Conservation (phyloP, 2,113 vertebrate genomes). For the Clarias gariepinus region DNA sequence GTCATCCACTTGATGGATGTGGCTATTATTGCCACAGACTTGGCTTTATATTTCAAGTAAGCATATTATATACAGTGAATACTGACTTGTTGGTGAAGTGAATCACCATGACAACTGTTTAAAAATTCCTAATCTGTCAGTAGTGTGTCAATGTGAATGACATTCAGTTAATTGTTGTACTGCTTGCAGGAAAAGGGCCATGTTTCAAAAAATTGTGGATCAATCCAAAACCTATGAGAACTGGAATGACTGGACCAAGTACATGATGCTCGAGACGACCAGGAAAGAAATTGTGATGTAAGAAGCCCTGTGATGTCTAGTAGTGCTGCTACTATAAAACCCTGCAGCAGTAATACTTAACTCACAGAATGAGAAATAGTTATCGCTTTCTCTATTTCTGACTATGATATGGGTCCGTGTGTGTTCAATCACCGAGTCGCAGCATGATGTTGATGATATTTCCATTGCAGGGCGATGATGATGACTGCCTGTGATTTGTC, state of each 20-base stretch:
- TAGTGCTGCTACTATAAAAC: not conserved
- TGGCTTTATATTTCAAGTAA: slow-evolving; percentile 82
- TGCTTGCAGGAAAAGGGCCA: slow-evolving; percentile 73
- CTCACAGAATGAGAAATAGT: slow-evolving; percentile 1
- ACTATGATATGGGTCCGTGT: not conserved
- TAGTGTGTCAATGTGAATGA: slow-evolving; percentile 11
- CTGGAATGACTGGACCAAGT: slow-evolving; percentile 76
- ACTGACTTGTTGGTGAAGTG: not conserved
- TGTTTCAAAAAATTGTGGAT: slow-evolving; percentile 83
- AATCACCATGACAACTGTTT: slow-evolving; percentile 32
- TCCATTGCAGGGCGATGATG: slow-evolving; percentile 77
- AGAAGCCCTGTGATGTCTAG: slow-evolving; percentile 5
- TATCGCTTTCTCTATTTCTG: slow-evolving; percentile 3
- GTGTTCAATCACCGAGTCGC: slow-evolving; percentile 37
- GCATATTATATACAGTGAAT: slow-evolving; percentile 34
- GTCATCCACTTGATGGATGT: slow-evolving; percentile 80
- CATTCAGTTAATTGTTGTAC: slow-evolving; percentile 7
- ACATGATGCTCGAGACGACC: slow-evolving; percentile 79
- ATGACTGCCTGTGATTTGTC: slow-evolving; percentile 82
- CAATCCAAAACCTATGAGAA: slow-evolving; percentile 77
- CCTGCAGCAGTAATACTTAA: not conserved
- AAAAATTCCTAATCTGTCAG: slow-evolving; percentile 28
- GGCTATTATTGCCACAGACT: slow-evolving; percentile 78
- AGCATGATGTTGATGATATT: slow-evolving; percentile 38
- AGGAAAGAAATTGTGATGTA: slow-evolving; percentile 81